Conservation (phyloP, 2,888 invertebrate species). For the Eretmocerus hayati region DNA sequence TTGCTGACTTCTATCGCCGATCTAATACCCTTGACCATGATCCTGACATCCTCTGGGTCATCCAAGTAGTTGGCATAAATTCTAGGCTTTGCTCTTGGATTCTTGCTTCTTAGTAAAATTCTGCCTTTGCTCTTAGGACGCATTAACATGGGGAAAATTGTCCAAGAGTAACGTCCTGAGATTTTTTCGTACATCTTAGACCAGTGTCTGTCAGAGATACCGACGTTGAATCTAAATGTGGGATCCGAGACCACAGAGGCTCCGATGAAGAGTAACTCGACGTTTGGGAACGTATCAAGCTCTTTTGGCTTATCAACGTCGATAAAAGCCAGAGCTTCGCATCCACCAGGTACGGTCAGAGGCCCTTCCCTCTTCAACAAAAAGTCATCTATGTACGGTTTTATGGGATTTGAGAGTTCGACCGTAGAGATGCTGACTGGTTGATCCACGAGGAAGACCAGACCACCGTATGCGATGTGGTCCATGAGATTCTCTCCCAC, state of each 20-base stretch:
- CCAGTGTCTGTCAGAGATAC: slow-evolving; percentile 53
- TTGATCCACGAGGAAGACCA: slow-evolving; percentile 52
- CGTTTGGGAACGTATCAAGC: slow-evolving; percentile 58
- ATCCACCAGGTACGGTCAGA: slow-evolving; percentile 59
- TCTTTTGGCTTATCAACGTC: slow-evolving; percentile 55
- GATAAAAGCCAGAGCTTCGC: slow-evolving; percentile 61
- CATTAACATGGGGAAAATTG: slow-evolving; percentile 51
- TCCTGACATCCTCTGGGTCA: slow-evolving; percentile 53
- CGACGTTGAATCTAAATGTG: slow-evolving; percentile 47
- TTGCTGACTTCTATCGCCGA: slow-evolving; percentile 51
- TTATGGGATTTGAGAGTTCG: slow-evolving; percentile 17
- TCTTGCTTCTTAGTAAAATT: slow-evolving; percentile 53
- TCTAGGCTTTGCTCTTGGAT: slow-evolving; percentile 58
- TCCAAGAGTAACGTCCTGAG: slow-evolving; percentile 46
- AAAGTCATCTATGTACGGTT: slow-evolving; percentile 47
- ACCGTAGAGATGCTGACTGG: slow-evolving; percentile 23
- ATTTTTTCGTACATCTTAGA: slow-evolving; percentile 52
- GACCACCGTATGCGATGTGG: slow-evolving; percentile 59
- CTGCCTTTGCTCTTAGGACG: slow-evolving; percentile 59
- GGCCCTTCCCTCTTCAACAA: slow-evolving; percentile 53
- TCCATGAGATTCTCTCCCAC: slow-evolving; percentile 67
- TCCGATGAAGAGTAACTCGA: slow-evolving; percentile 63
- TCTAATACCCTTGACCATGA: slow-evolving; percentile 53
- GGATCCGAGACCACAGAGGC: slow-evolving; percentile 52
- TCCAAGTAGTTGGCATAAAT: slow-evolving; percentile 64